phyloP scores from a whole-genome alignment of 2,113 vertebrate species.

The Capra hircus region DNA sequence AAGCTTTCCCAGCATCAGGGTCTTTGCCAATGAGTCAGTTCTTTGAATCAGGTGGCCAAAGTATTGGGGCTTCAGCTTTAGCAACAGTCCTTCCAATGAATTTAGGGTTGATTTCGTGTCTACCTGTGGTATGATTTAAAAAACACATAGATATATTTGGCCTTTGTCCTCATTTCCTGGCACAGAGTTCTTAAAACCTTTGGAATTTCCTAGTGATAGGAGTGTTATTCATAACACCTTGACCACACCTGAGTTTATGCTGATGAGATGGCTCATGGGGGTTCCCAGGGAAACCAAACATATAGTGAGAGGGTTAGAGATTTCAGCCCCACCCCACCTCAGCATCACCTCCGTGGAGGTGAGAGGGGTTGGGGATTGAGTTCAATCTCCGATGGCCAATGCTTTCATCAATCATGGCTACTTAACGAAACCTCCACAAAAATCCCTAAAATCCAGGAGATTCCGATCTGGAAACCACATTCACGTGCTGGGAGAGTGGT shows the following conservation, averaged over 20 bases:
- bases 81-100: background rate
- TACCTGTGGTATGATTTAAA: background rate
- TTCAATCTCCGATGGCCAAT: background rate
- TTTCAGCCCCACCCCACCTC: background rate
- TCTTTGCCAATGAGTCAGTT: background rate
- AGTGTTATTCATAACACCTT: background rate
- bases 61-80: background rate
- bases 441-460: background rate
- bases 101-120: background rate
- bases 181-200: background rate
- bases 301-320: background rate
- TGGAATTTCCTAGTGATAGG: background rate
- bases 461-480: accelerated
- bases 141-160: background rate
- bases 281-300: background rate
- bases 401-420: background rate
- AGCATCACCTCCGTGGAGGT: too few species aligned
- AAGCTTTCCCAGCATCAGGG: background rate
- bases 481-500: accelerated
- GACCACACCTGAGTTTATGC: background rate
- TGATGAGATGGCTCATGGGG: background rate
- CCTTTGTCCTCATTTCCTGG: background rate
- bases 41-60: background rate
- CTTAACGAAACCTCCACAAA: background rate
- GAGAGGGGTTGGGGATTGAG: background rate